Percentiles rank a stretch among this genome's conserved stretches.
These are phyloP conservation scores for Ischnura elegans DNA, from an alignment of 2,888 invertebrate species.

Conservation along the genomic window DNA sequence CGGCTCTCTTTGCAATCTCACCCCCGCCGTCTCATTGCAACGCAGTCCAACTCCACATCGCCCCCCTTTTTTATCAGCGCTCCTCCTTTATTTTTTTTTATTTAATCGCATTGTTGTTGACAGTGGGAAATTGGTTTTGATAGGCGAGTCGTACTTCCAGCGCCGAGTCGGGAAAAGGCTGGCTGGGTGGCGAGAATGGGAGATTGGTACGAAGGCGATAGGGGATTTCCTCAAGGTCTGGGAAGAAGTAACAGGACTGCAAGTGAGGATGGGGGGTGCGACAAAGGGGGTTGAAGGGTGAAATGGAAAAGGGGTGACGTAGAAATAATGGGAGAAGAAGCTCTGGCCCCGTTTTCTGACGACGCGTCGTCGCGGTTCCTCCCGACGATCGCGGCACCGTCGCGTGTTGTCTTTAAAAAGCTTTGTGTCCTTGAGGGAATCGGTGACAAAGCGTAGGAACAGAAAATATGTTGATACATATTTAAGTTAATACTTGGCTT, in stretches of 20 bases:
- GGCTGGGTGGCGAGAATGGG: background rate
- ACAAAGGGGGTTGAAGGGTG: background rate
- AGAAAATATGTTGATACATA: no score
- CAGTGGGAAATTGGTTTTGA: constrained; percentile 66
- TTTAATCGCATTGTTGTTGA: constrained; percentile 66
- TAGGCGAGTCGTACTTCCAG: constrained; percentile 41
- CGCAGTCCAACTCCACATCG: constrained; percentile 28
- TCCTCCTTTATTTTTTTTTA: constrained; percentile 53
- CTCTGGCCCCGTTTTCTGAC: background rate
- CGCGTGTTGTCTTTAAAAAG: background rate
- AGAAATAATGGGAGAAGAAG: background rate
- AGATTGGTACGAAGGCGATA: background rate
- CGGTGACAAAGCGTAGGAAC: background rate
- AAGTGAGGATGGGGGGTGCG: background rate
- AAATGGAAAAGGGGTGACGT: background rate
- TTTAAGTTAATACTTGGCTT: no score
- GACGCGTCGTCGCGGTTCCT: no score
- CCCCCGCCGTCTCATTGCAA: background rate
- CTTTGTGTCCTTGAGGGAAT: background rate
- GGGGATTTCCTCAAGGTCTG: no score
- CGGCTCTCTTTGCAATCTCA: background rate
- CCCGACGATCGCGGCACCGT: no score
- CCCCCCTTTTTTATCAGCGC: constrained; percentile 42
- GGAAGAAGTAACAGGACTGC: background rate
- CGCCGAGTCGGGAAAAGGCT: background rate